phyloP scores from a whole-genome alignment of 2,113 vertebrate species.

The Oenanthe oenanthe region DNA sequence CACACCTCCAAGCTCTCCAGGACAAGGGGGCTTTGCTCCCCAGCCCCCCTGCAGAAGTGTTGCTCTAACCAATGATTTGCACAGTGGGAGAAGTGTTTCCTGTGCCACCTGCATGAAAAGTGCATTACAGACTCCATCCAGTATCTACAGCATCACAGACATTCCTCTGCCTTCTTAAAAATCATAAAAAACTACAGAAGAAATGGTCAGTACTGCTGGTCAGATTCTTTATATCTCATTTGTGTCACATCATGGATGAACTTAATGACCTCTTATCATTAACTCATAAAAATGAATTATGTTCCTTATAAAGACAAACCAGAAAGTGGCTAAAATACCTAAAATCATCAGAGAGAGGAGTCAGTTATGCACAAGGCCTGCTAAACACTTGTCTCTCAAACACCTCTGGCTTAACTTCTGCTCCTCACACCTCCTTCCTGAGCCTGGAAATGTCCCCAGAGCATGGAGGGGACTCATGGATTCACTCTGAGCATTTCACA shows the following conservation, averaged over 20 bases:
- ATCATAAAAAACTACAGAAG: neutral
- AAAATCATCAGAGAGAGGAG: neutral
- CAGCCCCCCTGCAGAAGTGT: neutral
- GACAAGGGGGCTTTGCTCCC: neutral
- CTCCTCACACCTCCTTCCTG: neutral
- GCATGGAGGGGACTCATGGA: neutral
- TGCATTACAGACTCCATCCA: neutral
- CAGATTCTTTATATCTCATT: neutral
- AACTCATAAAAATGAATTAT: neutral
- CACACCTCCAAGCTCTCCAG: rapidly evolving
- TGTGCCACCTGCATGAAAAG: neutral
- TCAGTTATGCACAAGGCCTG: neutral
- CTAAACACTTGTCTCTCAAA: neutral
- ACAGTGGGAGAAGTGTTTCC: rapidly evolving
- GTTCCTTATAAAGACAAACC: neutral
- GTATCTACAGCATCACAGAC: no score
- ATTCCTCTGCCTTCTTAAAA: neutral
- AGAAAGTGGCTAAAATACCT: neutral
- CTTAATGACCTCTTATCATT: neutral
- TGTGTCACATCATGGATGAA: neutral
- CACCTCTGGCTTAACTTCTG: neutral
- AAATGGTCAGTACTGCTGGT: neutral
- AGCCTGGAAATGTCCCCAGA: neutral
- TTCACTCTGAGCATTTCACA: neutral
- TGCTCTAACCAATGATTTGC: neutral